phyloP scores from a whole-genome alignment of 2,113 vertebrate species.

The Orthonyx spaldingii region DNA sequence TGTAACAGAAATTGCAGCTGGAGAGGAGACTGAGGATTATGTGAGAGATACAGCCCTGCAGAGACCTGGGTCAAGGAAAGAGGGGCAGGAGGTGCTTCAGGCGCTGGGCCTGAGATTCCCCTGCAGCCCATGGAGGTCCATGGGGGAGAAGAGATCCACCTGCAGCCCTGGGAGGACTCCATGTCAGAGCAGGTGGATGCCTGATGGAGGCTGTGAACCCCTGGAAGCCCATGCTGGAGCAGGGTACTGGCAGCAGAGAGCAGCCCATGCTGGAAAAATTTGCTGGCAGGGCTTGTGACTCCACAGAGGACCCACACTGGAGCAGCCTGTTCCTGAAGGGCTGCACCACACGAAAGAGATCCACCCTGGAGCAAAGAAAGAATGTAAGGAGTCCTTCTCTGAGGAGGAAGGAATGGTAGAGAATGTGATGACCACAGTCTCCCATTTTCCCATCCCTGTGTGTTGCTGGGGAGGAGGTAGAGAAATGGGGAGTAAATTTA shows the following conservation, averaged over 20 bases:
- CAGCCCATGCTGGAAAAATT: background rate
- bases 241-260: background rate
- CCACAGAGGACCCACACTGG: background rate
- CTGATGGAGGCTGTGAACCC: background rate
- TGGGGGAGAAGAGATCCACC: background rate
- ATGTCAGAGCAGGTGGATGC: background rate
- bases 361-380: background rate
- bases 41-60: background rate
- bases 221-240: background rate
- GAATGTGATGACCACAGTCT: background rate
- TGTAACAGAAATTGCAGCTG: background rate
- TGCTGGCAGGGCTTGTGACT: background rate
- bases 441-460: background rate
- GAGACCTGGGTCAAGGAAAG: too few relatives aligned
- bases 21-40: background rate
- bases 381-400: background rate
- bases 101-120: background rate
- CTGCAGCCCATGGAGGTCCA: background rate
- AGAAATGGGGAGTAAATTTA: background rate
- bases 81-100: background rate
- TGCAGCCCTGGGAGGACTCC: background rate
- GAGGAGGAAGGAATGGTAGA: background rate
- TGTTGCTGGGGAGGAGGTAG: accelerated
- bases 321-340: background rate
- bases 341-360: background rate